These are phyloP conservation scores for Drosophila truncata DNA, from an alignment of 1,140 invertebrate genomes.

Conservation along the genomic window DNA sequence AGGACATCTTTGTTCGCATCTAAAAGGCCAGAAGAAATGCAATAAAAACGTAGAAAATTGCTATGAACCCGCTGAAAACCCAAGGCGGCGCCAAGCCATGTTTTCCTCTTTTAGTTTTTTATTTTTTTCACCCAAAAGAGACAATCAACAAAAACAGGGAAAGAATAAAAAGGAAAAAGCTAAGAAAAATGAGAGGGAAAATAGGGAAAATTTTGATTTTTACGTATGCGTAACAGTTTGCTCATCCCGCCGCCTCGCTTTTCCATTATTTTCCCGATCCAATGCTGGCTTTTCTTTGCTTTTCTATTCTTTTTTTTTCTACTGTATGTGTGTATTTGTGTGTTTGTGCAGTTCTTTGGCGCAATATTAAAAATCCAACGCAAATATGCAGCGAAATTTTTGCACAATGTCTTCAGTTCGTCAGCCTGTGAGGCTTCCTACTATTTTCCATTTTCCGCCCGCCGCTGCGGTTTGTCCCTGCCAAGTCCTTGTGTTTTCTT, in stretches of 20 bases:
- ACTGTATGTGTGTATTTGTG: constrained; percentile 9
- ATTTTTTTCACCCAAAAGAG: constrained; percentile 24
- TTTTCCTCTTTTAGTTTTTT: constrained; percentile 7
- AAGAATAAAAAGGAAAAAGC: constrained; percentile 7
- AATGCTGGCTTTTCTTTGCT: constrained; percentile 2
- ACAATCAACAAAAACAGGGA: constrained; percentile 60
- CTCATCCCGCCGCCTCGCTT: constrained; percentile 23
- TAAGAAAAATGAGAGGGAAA: not conserved
- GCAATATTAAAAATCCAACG: constrained; percentile 81
- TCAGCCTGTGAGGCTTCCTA: not conserved
- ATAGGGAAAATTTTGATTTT: constrained; percentile 67
- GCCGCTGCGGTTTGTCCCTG: constrained; percentile 31
- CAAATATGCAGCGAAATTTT: constrained; percentile 76
- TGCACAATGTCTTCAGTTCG: constrained; percentile 54
- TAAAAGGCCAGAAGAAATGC: constrained; percentile 57
- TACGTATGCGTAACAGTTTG: constrained; percentile 76
- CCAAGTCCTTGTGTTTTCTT: constrained; percentile 9
- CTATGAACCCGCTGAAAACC: constrained; percentile 14
- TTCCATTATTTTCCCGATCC: not conserved
- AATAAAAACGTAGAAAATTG: constrained; percentile 62
- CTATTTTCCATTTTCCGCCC: constrained; percentile 21
- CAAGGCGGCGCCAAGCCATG: constrained; percentile 29
- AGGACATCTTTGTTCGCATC: constrained; percentile 59
- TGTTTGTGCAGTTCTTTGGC: constrained; percentile 55
- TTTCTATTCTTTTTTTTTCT: not conserved